Percentiles rank a stretch among this genome's conserved stretches.
Evolutionary conservation across 2,797 vertebrate species (phyloP).

Genomic region (Amphiprion clarkii): DNA sequence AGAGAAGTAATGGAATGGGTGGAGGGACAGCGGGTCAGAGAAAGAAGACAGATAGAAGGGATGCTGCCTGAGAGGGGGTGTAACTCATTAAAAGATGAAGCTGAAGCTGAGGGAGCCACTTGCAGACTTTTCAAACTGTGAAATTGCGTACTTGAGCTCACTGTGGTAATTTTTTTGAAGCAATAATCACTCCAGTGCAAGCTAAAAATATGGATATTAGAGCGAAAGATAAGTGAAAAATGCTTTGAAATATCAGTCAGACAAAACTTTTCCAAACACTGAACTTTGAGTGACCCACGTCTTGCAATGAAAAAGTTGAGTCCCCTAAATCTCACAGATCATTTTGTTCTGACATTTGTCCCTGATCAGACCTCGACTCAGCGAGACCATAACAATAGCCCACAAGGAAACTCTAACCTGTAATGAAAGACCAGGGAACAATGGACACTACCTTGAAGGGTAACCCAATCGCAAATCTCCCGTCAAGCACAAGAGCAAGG

Average conservation of each 20-base stretch:
- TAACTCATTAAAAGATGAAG: slow-evolving; percentile 80
- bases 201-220: background rate
- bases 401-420: slow-evolving; percentile 93
- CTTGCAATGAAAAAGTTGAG: slow-evolving; percentile 54
- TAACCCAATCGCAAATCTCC: slow-evolving; percentile 94
- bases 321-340: slow-evolving; percentile 74
- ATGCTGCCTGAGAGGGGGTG: slow-evolving; percentile 49
- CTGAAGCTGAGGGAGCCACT: slow-evolving; percentile 63
- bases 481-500: slow-evolving; percentile 89
- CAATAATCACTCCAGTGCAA: slow-evolving; percentile 13
- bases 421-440: slow-evolving; percentile 94
- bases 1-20: slow-evolving; percentile 81
- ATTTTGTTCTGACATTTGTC: slow-evolving; percentile 84
- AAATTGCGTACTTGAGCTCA: slow-evolving; percentile 38
- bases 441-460: slow-evolving; percentile 90
- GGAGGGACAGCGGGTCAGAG: slow-evolving; percentile 69
- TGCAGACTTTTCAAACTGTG: slow-evolving; percentile 66
- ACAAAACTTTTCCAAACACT: slow-evolving; percentile 41
- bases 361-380: slow-evolving; percentile 86
- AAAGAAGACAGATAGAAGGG: slow-evolving; percentile 63
- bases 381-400: slow-evolving; percentile 85
- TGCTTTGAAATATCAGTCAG: slow-evolving; percentile 8
- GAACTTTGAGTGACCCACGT: slow-evolving; percentile 73
- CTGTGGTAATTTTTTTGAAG: slow-evolving; percentile 27
- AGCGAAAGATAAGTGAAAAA: background rate